Percentiles rank a stretch among this genome's conserved stretches.
Conservation (phyloP, 2,113 vertebrate genomes). For the Zosterops hypoxanthus region DNA sequence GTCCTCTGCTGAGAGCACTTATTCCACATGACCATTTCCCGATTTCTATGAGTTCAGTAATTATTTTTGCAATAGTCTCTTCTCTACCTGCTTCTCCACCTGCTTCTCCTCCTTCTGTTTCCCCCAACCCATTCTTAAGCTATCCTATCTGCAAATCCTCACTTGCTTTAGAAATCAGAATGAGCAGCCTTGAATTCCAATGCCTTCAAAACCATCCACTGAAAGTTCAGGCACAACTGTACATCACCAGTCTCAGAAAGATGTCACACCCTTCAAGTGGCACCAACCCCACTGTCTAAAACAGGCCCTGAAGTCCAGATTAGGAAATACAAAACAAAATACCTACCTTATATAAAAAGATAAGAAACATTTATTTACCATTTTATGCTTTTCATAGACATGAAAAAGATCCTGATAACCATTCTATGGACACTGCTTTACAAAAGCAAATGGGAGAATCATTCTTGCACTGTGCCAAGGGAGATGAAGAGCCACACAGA, state of each 20-base stretch:
- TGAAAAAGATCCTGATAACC: not conserved
- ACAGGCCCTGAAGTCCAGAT: not conserved
- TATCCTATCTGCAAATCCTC: not conserved
- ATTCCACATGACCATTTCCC: fast-evolving
- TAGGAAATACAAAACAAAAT: not conserved
- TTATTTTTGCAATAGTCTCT: not conserved
- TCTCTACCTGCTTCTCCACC: not conserved
- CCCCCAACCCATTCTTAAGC: not conserved
- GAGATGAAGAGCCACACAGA: not conserved
- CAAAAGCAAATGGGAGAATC: not conserved
- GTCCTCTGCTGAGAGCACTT: not conserved
- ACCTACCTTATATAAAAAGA: not conserved
- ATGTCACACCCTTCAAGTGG: not conserved
- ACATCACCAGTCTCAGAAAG: not conserved
- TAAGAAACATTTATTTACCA: not conserved
- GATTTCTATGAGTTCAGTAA: not conserved
- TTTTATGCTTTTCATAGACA: not conserved
- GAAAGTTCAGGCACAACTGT: not conserved
- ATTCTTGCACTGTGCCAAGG: not conserved
- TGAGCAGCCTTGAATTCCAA: not conserved
- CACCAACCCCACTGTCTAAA: not conserved
- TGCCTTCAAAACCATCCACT: not conserved
- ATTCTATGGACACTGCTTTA: not conserved
- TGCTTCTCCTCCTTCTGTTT: not conserved
- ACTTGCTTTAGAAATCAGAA: not conserved